Evolutionary conservation across 2,797 vertebrate genomes (phyloP).

Genomic region (Galago senegalensis): DNA sequence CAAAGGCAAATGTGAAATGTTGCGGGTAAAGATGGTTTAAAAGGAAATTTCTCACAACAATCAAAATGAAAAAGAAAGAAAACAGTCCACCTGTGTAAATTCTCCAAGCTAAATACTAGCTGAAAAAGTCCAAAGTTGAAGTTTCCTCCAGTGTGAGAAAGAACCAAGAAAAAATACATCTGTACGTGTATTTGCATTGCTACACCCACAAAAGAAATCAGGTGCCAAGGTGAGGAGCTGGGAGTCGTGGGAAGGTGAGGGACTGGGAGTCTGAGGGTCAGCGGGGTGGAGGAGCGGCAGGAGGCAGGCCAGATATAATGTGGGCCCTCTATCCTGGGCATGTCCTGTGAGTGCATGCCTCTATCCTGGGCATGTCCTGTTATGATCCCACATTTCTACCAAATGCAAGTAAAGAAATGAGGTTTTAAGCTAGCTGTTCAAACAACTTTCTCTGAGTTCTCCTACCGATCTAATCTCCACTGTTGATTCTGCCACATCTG

Average conservation of each 20-base stretch:
- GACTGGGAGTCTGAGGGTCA: no score
- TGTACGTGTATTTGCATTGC: not conserved
- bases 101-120: not conserved
- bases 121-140: slow-evolving; percentile 10
- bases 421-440: not conserved
- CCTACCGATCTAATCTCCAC: not conserved
- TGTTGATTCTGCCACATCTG: not conserved
- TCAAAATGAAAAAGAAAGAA: slow-evolving; percentile 49
- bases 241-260: not conserved
- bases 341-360: no score
- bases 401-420: not conserved
- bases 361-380: not conserved
- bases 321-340: not conserved
- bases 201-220: not conserved
- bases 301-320: not conserved
- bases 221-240: not conserved
- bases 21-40: not conserved
- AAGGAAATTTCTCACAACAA: slow-evolving; percentile 5
- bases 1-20: not conserved
- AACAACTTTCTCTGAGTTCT: not conserved
- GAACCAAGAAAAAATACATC: not conserved
- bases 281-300: not conserved
- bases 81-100: not conserved
- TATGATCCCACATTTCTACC: not conserved
- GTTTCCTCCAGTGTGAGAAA: not conserved